Base-by-base conservation (phyloP, 2,888 invertebrate genomes). In the Hanleya hanleyi region DNA sequence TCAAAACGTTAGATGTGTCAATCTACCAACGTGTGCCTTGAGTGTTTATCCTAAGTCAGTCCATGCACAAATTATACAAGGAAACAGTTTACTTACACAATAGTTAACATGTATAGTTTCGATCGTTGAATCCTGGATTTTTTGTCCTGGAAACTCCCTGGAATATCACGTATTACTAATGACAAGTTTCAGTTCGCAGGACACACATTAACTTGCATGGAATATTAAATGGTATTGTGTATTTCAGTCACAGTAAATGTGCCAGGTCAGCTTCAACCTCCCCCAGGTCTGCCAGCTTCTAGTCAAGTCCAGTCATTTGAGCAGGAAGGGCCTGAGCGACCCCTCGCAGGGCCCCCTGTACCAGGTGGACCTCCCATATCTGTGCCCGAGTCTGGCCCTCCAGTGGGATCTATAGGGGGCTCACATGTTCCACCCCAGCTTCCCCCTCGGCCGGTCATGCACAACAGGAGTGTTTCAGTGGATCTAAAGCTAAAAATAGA, bases 401-500 rank as follows among this genome's bases (percentile, higher is more conserved):
- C 37, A 37, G 4, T 37, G 22, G 29, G 66, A 33, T 73, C 75
- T 73, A 36, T 67, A 9, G 79, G 77, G 41, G 71, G 47, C 29
- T 75, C 74, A n/a, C 77, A 77, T 47, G 86, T 79, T 36, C 86
- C 84, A 4, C 86, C 83, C 4, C 79, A 77, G 18, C 86, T 84
- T n/a, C 86, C 86, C 37, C 86, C 86, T 7, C 77, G 85, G 66
- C 85, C 85, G 1, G 71, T 12, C 82, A 78, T 74, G 65, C 84
- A 84, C 67, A 76, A 77, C 9, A 78, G 86, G 22, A 86, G 86
- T 73, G 73, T 86, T 74, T 85, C 85, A 50, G 84, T 86, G n/a
- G 86, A 86, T 74, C 78, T 83, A 50, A 84, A 83, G 61, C 32
- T 73, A 47, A 73, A 74, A 69, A 67, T 57, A 50, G 74, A 75